Evolutionary conservation across 2,888 invertebrate genomes (phyloP).

Genomic region (Cylloceria caligata): DNA sequence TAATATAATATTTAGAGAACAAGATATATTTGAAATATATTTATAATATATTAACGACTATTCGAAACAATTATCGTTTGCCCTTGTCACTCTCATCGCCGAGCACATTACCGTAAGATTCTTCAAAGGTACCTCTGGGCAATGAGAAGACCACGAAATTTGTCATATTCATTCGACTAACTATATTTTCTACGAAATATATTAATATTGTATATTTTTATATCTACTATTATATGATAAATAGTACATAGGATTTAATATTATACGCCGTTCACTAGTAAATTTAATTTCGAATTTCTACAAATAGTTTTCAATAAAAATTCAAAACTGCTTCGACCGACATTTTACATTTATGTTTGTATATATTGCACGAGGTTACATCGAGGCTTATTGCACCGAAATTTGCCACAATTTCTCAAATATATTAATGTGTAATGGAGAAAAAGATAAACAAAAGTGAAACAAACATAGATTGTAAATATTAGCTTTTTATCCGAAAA

Average conservation of each 20-base stretch:
- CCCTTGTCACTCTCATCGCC: conserved; percentile 2
- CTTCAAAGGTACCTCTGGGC: background rate
- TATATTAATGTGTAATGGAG: conserved; percentile 24
- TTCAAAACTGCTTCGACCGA: conserved; percentile 47
- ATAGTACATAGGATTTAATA: conserved; percentile 38
- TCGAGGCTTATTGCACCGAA: conserved; percentile 65
- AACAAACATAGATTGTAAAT: conserved; percentile 56
- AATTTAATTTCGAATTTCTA: conserved; percentile 45
- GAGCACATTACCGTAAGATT: background rate
- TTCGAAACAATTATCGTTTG: conserved; percentile 35
- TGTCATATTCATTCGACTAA: conserved; percentile 66
- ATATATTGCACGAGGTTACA: conserved; percentile 68
- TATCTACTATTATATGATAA: conserved; percentile 59
- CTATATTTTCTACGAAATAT: conserved; percentile 70
- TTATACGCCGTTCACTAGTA: conserved; percentile 32
- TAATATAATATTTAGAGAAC: conserved; percentile 52
- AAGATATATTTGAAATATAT: conserved; percentile 40
- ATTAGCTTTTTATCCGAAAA: conserved; percentile 30
- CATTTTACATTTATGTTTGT: conserved; percentile 35
- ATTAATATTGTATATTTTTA: conserved; percentile 68
- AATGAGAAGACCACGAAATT: conserved; percentile 42
- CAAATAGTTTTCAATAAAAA: conserved; percentile 44
- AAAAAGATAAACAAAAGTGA: conserved; percentile 44
- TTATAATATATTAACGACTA: conserved; percentile 52
- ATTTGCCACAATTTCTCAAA: conserved; percentile 58